Evolutionary conservation across 2,797 vertebrate genomes (phyloP).

Genomic region (Argentina silus): DNA sequence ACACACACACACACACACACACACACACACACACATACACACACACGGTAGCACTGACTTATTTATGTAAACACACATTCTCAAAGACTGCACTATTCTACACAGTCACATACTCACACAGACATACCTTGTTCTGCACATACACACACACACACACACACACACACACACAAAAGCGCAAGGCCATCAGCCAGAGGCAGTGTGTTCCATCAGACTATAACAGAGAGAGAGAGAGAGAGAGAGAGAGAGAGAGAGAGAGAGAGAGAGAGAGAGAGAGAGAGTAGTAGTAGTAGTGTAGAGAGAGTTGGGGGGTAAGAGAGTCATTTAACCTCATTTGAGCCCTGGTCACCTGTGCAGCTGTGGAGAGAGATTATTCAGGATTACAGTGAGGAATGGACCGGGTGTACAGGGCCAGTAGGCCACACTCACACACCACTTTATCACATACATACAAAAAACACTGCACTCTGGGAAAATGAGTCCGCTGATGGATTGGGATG

Average conservation of each 20-base stretch:
- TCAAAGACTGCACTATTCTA: not conserved
- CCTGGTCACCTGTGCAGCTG: not conserved
- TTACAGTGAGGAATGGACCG: conserved; percentile 7
- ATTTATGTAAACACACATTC: not conserved
- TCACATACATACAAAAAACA: not conserved
- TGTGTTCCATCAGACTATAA: not conserved
- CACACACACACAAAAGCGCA: not conserved
- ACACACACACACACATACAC: conserved; percentile 6
- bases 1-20: no score
- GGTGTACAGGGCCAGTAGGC: conserved; percentile 1
- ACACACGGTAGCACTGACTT: not conserved
- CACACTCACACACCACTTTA: conserved; percentile 8
- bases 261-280: not conserved
- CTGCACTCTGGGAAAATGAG: conserved; percentile 6
- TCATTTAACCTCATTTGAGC: conserved; percentile 8
- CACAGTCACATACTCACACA: not conserved
- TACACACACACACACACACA: not conserved
- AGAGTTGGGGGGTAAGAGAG: conserved; percentile 2
- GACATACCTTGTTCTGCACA: not conserved
- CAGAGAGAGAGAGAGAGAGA: not conserved
- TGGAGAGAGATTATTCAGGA: not conserved
- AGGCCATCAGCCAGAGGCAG: not conserved
- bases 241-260: not conserved
- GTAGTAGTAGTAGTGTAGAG: not conserved
- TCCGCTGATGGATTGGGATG: conserved; percentile 5